These are phyloP conservation scores for Ceratina japonica DNA, from an alignment of 1,140 invertebrate genomes.

Conservation along the genomic window DNA sequence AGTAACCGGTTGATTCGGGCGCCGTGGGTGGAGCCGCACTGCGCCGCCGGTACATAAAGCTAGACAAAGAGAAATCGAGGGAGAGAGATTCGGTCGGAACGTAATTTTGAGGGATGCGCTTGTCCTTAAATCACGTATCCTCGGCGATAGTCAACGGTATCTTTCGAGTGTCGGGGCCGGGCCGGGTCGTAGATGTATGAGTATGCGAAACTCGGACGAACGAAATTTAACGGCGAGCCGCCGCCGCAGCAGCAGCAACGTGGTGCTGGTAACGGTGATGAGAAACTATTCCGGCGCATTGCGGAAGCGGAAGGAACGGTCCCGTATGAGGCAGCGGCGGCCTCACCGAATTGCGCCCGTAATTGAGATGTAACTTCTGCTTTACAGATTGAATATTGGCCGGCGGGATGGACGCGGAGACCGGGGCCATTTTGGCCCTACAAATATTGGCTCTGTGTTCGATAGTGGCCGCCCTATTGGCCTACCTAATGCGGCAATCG, in stretches of 20 bases:
- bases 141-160: background rate
- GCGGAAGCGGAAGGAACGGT: slow-evolving; percentile 14
- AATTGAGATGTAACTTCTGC: slow-evolving; percentile 37
- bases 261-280: background rate
- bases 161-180: background rate
- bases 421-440: slow-evolving; percentile 86
- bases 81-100: no score
- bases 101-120: background rate
- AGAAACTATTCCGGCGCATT: slow-evolving; percentile 25
- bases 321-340: background rate
- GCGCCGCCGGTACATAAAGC: background rate
- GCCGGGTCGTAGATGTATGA: background rate
- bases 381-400: slow-evolving; percentile 42
- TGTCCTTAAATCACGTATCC: background rate
- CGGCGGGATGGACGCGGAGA: slow-evolving; percentile 86
- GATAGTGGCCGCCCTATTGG: slow-evolving; percentile 87
- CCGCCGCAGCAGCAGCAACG: no score
- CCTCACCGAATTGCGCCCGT: slow-evolving; percentile 18
- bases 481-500: slow-evolving; percentile 87
- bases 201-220: background rate
- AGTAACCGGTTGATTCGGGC: background rate
- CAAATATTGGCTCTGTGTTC: slow-evolving; percentile 88
- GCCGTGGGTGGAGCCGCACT: background rate
- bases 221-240: background rate
- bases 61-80: no score